These are phyloP conservation scores for Lepidonotus clava DNA, from an alignment of 2,888 invertebrate species.

Conservation along the genomic window DNA sequence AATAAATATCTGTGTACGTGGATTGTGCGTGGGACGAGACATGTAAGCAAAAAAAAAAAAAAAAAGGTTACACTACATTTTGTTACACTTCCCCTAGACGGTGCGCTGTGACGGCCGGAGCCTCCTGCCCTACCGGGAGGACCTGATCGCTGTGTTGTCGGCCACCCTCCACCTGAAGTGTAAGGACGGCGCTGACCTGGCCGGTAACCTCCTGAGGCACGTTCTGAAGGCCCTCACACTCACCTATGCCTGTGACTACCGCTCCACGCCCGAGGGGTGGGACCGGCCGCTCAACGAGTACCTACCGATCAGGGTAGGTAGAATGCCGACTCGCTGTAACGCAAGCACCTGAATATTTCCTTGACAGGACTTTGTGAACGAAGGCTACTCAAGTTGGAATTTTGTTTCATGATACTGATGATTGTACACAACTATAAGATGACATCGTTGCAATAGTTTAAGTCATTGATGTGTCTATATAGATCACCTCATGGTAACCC, in stretches of 20 bases:
- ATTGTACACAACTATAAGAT: too few species aligned
- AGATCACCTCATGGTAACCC: too few species aligned
- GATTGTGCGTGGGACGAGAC: too few species aligned
- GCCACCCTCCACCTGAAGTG: slow-evolving; percentile 86
- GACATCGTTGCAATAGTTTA: too few species aligned
- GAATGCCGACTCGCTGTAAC: background rate
- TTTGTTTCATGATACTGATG: too few species aligned
- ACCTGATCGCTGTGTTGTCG: slow-evolving; percentile 86
- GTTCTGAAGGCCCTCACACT: slow-evolving; percentile 84
- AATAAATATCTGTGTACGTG: too few species aligned
- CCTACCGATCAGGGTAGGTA: slow-evolving; percentile 85
- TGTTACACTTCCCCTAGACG: too few species aligned
- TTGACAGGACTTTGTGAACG: too few species aligned
- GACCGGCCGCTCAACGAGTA: slow-evolving; percentile 86
- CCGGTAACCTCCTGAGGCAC: slow-evolving; percentile 85
- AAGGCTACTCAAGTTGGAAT: too few species aligned
- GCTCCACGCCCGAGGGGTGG: slow-evolving; percentile 84
- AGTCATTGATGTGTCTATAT: too few species aligned
- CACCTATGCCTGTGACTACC: slow-evolving; percentile 85
- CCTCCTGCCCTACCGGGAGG: slow-evolving; percentile 85
- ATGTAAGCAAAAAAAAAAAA: too few species aligned
- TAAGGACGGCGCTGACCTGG: slow-evolving; percentile 85
- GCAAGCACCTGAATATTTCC: background rate
- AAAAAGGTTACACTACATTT: too few species aligned
- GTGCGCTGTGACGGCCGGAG: slow-evolving; percentile 86